phyloP scores from a whole-genome alignment of 2,797 vertebrate genomes.

The Notoglanidium macrostoma region DNA sequence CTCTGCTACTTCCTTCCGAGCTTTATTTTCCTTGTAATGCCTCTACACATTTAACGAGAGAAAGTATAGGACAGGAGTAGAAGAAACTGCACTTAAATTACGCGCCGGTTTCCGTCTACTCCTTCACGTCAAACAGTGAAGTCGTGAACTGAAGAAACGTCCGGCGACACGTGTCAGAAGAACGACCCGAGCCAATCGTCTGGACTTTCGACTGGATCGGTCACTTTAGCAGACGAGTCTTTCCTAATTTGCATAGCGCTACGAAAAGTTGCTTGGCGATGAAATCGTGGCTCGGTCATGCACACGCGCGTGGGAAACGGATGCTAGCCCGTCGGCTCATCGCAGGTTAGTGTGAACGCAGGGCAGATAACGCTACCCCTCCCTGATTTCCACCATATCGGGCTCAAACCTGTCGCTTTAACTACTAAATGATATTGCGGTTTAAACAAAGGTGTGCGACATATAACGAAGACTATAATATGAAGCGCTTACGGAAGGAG shows the following conservation, averaged over 20 bases:
- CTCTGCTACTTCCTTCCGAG: neutral
- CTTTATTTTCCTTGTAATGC: neutral
- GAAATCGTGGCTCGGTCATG: neutral
- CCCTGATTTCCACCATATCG: neutral
- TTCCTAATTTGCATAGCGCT: neutral
- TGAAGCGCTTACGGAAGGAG: neutral
- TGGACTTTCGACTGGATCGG: neutral
- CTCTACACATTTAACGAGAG: too few relatives aligned
- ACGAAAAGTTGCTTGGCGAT: neutral
- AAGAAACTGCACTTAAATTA: neutral
- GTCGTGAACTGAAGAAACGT: neutral
- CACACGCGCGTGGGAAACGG: accelerated
- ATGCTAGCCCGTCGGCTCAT: too few relatives aligned
- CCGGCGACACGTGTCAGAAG: neutral
- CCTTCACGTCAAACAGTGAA: neutral
- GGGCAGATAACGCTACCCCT: neutral
- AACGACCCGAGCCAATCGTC: neutral
- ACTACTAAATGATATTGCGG: neutral
- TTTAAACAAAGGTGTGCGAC: neutral
- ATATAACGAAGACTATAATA: neutral
- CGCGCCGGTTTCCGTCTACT: neutral
- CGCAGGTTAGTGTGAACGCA: neutral
- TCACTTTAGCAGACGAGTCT: neutral
- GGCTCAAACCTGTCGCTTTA: neutral
- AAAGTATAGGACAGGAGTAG: too few relatives aligned